Percentiles rank a stretch among this genome's conserved stretches.
Conservation (phyloP, 2,113 vertebrate genomes). For the Lathamus discolor region DNA sequence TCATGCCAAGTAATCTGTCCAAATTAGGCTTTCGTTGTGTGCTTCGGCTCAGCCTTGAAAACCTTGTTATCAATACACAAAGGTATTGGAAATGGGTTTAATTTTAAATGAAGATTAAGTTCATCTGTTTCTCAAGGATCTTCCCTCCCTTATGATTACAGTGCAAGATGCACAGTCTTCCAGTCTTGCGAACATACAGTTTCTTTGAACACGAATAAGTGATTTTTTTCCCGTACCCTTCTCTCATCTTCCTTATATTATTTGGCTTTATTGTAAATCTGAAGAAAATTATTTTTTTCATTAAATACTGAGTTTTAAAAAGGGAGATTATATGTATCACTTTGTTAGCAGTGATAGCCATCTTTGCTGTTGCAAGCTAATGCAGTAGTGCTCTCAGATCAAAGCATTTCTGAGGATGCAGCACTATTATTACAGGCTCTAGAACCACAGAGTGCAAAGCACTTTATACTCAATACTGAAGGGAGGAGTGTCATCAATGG, state of each 20-base stretch:
- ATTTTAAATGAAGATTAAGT: neutral
- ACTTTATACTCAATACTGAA: neutral
- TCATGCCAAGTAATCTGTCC: neutral
- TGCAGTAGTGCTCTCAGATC: neutral
- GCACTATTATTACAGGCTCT: neutral
- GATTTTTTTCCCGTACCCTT: neutral
- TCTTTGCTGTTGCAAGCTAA: neutral
- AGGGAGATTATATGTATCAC: neutral
- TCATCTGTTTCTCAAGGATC: neutral
- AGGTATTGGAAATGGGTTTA: neutral
- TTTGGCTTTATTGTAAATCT: neutral
- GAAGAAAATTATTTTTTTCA: neutral
- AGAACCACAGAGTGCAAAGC: neutral
- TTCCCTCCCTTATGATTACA: neutral
- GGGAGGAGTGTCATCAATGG: neutral
- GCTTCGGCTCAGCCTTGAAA: neutral
- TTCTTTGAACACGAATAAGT: neutral
- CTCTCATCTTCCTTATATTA: neutral
- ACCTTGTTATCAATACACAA: neutral
- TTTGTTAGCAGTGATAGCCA: neutral
- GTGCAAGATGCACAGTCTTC: neutral
- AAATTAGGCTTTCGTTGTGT: neutral
- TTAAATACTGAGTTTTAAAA: constrained; percentile 1
- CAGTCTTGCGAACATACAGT: neutral
- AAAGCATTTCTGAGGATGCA: neutral